Evolutionary conservation across 1,140 invertebrate species (phyloP), one percentile per base, ranked within the genome.

Genomic region (Penaeus indicus): DNA sequence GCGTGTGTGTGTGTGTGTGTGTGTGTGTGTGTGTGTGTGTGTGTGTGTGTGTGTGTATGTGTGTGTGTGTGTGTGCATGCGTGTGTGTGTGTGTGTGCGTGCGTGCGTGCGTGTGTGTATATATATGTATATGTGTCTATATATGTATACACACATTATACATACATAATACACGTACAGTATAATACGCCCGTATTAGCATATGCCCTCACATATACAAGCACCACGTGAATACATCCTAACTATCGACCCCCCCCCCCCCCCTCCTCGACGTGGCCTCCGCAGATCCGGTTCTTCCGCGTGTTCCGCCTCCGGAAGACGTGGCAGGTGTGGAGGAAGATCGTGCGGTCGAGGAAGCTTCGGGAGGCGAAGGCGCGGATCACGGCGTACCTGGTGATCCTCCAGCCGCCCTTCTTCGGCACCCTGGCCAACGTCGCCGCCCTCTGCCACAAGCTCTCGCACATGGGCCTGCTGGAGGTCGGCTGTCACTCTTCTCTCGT

Each of bases 391-490:
- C 87, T 88, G 54, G 64, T 88, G 42, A 88, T 80, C 32, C 81
- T 78, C 0, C 87, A 88, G 87, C 87, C 87, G 38, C 87, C 87
- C 38, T 88, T 88, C 87, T 77, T 84, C 42, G 67, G 67, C 54
- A 88, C 87, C 10, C 69, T 88, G 10, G 32, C 54, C 22, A 88
- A 84, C 61, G 82, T 88, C 3, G 81, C 87, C 32, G 87, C 87
- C 47, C 81, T 88, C 11, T 88, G 80, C 22, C 81, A 88, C 61
- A 42, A 61, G 13, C 67, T 88, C n/a, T 84, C 87, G 19, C 87
- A 88, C 38, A 88, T 84, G 87, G 87, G 87, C 32, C 81, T 88
- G 19, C 81, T 88, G 1, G 81, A 88, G 81, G 87, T 88, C n/a
- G 11, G 86, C 84, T 19, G n/a, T 72, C 67, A 8, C 38, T 32